Percentiles rank a stretch among this genome's conserved stretches.
Conservation (phyloP, 2,888 invertebrate genomes). For the Xestoiulus laeticollis region DNA sequence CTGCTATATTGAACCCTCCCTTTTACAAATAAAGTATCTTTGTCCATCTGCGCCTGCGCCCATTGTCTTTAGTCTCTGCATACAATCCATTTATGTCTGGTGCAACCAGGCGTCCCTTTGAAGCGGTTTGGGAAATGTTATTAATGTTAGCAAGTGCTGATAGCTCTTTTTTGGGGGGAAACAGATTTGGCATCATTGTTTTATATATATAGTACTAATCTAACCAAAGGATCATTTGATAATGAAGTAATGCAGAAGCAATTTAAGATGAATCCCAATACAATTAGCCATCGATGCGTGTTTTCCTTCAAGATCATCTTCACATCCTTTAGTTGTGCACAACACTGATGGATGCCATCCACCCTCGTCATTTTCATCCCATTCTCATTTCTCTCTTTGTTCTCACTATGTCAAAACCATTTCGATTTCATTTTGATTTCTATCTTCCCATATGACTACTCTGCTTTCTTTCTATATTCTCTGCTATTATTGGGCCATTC, state of each 20-base stretch:
- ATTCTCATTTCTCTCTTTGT: background rate
- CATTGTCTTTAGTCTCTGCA: background rate
- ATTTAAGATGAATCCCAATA: constrained; percentile 28
- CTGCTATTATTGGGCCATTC: background rate
- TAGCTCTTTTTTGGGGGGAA: background rate
- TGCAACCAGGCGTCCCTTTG: constrained; percentile 14
- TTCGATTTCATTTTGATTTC: background rate
- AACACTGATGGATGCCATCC: constrained; percentile 24
- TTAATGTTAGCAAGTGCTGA: constrained; percentile 9
- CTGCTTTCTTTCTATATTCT: background rate
- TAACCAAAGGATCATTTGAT: constrained; percentile 28
- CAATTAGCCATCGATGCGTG: constrained; percentile 37
- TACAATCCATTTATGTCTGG: constrained; percentile 37
- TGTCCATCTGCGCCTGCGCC: background rate
- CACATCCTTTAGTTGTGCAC: background rate
- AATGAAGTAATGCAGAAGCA: constrained; percentile 33
- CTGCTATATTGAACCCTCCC: no score
- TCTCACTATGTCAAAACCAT: background rate
- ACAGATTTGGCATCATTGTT: constrained; percentile 34
- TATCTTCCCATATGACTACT: background rate
- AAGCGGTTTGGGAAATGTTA: constrained; percentile 7
- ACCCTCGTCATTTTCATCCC: background rate
- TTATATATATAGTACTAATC: constrained; percentile 4
- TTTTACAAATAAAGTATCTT: background rate
- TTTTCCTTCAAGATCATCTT: background rate